phyloP scores from a whole-genome alignment of 2,113 vertebrate species.

The Hydropotes inermis region DNA sequence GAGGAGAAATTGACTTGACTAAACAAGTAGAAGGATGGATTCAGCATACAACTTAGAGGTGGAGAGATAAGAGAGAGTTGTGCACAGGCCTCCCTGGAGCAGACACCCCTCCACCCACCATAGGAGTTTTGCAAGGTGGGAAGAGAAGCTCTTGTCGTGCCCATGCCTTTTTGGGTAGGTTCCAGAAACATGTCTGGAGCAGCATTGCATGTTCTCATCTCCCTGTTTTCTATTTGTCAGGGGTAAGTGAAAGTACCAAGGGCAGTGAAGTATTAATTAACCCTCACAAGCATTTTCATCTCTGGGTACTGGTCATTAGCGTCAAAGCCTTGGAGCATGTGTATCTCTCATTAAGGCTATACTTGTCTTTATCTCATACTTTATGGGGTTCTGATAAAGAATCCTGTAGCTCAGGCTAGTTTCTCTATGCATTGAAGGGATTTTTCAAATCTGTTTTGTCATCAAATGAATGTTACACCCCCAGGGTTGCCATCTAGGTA shows the following conservation, averaged over 20 bases:
- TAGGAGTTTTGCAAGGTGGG: background rate
- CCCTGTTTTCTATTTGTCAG: background rate
- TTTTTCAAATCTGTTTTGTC: background rate
- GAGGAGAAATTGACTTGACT: background rate
- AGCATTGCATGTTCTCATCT: background rate
- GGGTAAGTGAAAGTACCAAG: background rate
- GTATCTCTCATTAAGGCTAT: background rate
- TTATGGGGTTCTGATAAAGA: background rate
- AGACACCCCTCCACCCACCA: background rate
- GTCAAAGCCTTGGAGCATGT: background rate
- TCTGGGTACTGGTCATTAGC: too few species aligned
- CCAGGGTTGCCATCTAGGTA: background rate
- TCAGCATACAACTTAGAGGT: background rate
- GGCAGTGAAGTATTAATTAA: background rate
- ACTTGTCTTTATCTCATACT: background rate
- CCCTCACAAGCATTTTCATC: background rate
- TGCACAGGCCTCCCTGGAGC: background rate
- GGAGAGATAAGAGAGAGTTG: background rate
- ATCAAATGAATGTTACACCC: background rate
- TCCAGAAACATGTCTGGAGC: background rate
- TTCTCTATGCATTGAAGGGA: background rate
- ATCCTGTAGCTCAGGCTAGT: background rate
- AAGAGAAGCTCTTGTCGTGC: background rate
- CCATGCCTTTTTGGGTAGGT: background rate
- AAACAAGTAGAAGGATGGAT: background rate